These are phyloP conservation scores for Papilio polytes DNA, from an alignment of 1,140 invertebrate species.

Conservation along the genomic window DNA sequence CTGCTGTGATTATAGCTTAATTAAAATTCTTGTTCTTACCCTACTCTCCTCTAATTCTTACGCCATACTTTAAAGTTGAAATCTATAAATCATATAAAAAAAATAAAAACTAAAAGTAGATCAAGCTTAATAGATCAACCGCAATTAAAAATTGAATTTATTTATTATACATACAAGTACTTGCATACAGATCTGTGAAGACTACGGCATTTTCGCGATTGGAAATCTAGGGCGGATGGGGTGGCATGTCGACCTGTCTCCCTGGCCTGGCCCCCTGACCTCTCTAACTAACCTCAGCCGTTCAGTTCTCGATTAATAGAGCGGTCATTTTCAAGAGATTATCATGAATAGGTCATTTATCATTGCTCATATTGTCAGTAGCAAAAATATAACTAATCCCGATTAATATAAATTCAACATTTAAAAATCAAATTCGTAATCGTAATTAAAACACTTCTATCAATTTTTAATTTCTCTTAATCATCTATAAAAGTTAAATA, in stretches of 20 bases:
- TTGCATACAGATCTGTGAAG: not conserved
- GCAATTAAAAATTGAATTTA: not conserved
- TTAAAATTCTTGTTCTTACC: conserved; percentile 33
- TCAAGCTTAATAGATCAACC: not conserved
- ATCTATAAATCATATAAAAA: conserved; percentile 17
- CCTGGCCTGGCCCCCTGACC: conserved; percentile 67
- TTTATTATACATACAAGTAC: not conserved
- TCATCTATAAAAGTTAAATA: conserved; percentile 4
- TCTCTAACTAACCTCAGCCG: conserved; percentile 52
- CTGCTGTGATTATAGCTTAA: conserved; percentile 30
- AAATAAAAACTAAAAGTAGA: not conserved
- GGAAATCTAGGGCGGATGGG: conserved; percentile 48
- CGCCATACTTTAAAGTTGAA: not conserved
- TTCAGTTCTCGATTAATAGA: conserved; percentile 47
- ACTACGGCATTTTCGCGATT: conserved; percentile 17
- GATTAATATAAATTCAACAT: not conserved
- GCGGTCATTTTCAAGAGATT: conserved; percentile 30
- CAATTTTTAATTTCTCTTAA: conserved; percentile 3
- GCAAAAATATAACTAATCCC: not conserved
- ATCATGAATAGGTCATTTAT: not conserved
- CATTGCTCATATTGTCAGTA: not conserved
- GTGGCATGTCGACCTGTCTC: conserved; percentile 52
- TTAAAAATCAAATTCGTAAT: not conserved
- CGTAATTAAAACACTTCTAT: not conserved
- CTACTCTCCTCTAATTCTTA: not conserved